A percentile compares a stretch with the other conserved stretches of the same genome.
Evolutionary conservation across 2,888 invertebrate species (phyloP).

Genomic region (Thumatha senex): DNA sequence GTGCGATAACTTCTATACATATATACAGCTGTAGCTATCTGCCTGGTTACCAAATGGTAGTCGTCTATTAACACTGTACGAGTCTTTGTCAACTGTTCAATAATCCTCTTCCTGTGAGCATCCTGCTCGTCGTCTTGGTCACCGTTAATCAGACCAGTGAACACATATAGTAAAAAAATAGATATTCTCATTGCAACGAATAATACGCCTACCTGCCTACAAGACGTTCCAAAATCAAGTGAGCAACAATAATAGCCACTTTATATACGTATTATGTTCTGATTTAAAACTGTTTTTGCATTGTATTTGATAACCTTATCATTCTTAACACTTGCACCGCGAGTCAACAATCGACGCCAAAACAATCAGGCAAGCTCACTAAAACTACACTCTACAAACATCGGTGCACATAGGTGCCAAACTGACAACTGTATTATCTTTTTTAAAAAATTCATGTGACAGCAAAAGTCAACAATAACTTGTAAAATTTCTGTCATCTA

Average conservation of each 20-base stretch:
- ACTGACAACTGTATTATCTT: no score
- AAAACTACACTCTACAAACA: no score
- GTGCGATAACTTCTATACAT: slow-evolving; percentile 77
- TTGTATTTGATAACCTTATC: slow-evolving; percentile 7
- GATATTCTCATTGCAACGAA: slow-evolving; percentile 59
- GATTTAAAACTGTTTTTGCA: slow-evolving; percentile 15
- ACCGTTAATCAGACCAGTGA: slow-evolving; percentile 56
- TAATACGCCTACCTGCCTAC: slow-evolving; percentile 52
- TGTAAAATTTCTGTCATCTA: no score
- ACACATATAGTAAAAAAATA: slow-evolving; percentile 62
- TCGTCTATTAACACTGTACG: slow-evolving; percentile 68
- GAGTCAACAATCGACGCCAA: slow-evolving; percentile 4
- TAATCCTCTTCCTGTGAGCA: slow-evolving; percentile 61
- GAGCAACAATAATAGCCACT: slow-evolving; percentile 16
- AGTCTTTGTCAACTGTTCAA: slow-evolving; percentile 68
- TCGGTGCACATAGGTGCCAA: no score
- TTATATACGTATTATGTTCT: slow-evolving; percentile 2
- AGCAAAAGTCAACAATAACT: no score
- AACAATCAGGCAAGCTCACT: neutral
- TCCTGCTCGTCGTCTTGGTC: slow-evolving; percentile 68
- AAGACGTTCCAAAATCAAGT: slow-evolving; percentile 22
- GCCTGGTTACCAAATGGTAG: slow-evolving; percentile 72
- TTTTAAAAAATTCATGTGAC: no score
- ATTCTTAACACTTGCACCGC: slow-evolving; percentile 5
- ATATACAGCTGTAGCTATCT: slow-evolving; percentile 73